These are phyloP conservation scores for Paralichthys olivaceus DNA, from an alignment of 2,113 vertebrate species.

Conservation along the genomic window DNA sequence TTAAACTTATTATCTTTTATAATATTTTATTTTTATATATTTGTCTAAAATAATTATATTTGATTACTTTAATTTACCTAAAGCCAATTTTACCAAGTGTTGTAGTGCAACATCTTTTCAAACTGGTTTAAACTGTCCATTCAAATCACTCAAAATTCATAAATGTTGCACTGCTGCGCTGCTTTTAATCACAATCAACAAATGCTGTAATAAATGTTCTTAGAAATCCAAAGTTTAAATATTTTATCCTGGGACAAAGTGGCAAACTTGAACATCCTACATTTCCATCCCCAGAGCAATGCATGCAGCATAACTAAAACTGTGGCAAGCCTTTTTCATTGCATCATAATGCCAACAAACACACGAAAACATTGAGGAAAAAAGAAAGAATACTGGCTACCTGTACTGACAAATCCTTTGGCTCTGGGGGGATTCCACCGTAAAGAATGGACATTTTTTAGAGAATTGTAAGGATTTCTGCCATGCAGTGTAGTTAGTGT, in stretches of 20 bases:
- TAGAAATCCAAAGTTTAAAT: not conserved
- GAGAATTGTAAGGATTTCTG: conserved; percentile 22
- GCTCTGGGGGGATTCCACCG: conserved; percentile 8
- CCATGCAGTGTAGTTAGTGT: conserved; percentile 10
- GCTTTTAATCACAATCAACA: no score
- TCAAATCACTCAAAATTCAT: no score
- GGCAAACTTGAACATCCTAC: not conserved
- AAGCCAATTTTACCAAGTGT: no score
- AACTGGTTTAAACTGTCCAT: no score
- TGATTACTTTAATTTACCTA: no score
- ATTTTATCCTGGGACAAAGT: not conserved
- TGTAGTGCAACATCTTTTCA: no score
- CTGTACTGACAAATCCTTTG: conserved; percentile 23
- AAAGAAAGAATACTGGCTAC: not conserved
- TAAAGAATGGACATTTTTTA: conserved; percentile 12
- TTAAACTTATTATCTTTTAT: no score
- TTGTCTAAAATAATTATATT: no score
- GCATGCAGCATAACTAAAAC: not conserved
- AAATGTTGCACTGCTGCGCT: no score
- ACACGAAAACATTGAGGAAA: not conserved
- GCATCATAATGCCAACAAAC: conserved; percentile 20
- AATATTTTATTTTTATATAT: no score
- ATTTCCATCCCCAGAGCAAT: not conserved
- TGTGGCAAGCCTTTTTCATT: not conserved
- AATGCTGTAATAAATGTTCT: not conserved